Percentiles rank a stretch among this genome's conserved stretches.
Conservation (phyloP, 2,888 invertebrate species). For the Acholoe squamosa region DNA sequence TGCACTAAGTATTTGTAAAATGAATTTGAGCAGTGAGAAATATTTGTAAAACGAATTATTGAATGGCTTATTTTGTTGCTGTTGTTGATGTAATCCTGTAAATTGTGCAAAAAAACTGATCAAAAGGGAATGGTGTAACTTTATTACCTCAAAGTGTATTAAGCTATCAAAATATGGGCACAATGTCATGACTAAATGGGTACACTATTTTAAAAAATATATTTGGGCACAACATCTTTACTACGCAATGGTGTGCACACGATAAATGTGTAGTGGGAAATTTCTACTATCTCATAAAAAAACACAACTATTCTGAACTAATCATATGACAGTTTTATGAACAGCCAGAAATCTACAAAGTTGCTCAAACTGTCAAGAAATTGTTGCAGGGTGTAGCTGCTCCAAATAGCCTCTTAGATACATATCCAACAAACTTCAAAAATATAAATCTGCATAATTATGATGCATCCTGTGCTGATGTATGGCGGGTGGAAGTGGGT, state of each 20-base stretch:
- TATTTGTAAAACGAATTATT: neutral
- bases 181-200: constrained; percentile 2
- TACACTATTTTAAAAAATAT: too few species aligned
- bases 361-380: neutral
- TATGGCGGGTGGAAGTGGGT: neutral
- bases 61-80: neutral
- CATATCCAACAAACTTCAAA: neutral
- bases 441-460: neutral
- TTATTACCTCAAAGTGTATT: neutral
- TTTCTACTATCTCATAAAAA: neutral
- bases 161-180: neutral
- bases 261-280: neutral
- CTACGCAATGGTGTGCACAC: neutral
- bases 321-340: neutral
- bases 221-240: neutral
- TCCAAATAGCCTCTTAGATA: neutral
- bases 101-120: constrained; percentile 35
- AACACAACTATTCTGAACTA: neutral
- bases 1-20: too few species aligned
- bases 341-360: neutral
- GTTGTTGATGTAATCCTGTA: constrained; percentile 34
- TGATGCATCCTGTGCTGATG: neutral
- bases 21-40: too few species aligned
- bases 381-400: neutral
- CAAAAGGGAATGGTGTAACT: neutral